Evolutionary conservation across 1,140 invertebrate genomes (phyloP), one percentile per base, ranked within the genome.

Genomic region (Achatina immaculata): DNA sequence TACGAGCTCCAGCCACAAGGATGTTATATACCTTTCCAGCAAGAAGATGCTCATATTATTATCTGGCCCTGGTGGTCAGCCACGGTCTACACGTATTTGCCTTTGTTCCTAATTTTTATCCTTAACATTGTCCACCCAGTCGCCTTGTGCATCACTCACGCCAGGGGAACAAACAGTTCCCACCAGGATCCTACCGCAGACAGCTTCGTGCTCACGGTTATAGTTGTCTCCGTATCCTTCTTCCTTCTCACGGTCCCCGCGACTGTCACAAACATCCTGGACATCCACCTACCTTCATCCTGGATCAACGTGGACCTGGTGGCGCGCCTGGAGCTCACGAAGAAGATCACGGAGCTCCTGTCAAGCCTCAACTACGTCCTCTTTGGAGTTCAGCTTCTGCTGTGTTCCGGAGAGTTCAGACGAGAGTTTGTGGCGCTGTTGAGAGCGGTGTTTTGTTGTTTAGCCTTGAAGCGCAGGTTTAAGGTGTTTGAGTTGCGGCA

Each of bases 21-120:
- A n/a, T 89, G 88, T 73, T 89, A 83, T 58, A 82, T 88, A 0
- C 77, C 82, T 38, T 83, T 82, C 42, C 69, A 81, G 28, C 84
- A 86, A 42, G 68, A 86, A 51, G 88, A 88, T 65, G 80, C 89
- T 24, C 86, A 89, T 76, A 85, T 83, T 19, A 34, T 86, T 14
- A 86, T 88, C n/a, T 90, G 89, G 89, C 86, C 86, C 7, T 89
- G 88, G 89, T 84, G 87, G 62, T 86, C 88, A 21, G 86, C 86
- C 14, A 85, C 85, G n/a, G 83, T 86, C 55, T 89, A 88, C 78
- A 86, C 83, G 19, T 89, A 86, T 75, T 84, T 90, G 51, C 89
- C 89, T 21, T 72, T 90, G 16, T 76, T 84, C 6, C 72, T 89
- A 9, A 78, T 90, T 2, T 83, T 88, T 14, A 78, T 84, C 40